Evolutionary conservation across 2,113 vertebrate genomes (phyloP), one percentile per base, ranked within the genome.

Genomic region (Brachyhypopomus occidentalis): DNA sequence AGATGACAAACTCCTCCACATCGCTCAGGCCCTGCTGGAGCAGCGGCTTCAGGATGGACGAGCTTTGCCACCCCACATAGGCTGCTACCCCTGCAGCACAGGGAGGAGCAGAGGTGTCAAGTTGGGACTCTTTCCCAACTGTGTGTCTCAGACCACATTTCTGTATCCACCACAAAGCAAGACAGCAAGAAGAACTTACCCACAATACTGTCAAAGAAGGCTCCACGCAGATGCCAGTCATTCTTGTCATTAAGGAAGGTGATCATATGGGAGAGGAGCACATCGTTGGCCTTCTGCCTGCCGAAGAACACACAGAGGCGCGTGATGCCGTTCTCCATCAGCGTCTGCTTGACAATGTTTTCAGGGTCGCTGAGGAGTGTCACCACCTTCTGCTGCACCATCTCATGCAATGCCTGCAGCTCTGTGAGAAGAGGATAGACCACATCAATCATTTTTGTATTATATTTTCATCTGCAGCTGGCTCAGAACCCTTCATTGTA

Each of bases 331-430:
- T 96, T 99, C 90, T 99, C 98, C 97, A 99, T 97, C 87, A 99
- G 90, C 0, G 97, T 98, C 86, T 98, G 98, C 76, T 99, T 99
- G 77, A 99, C 98, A 0, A 99, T 98, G 88, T 98, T 99, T 91
- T 99, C 98, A 0, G 96, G 95, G 90, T 99, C 98, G 62, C 97
- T 98, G 27, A 99, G 92, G 89, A 99, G 91, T 67, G 98, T 99
- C 86, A 99, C 98, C 87, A 99, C 98, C 89, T 99, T 99, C 94
- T 99, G 98, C 90, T 99, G 98, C 63, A 99, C 96, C 98, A 98
- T 98, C 92, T 99, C 97, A 34, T 98, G 98, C 81, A 99, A 93
- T 75, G 97, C 98, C 89, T 99, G 98, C 79, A 99, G 88, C 90
- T 99, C 98, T 99, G 89, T 14, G 86, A 69, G 34, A 58, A 19